phyloP scores from a whole-genome alignment of 2,797 vertebrate species.

The Bradypodion ventrale region DNA sequence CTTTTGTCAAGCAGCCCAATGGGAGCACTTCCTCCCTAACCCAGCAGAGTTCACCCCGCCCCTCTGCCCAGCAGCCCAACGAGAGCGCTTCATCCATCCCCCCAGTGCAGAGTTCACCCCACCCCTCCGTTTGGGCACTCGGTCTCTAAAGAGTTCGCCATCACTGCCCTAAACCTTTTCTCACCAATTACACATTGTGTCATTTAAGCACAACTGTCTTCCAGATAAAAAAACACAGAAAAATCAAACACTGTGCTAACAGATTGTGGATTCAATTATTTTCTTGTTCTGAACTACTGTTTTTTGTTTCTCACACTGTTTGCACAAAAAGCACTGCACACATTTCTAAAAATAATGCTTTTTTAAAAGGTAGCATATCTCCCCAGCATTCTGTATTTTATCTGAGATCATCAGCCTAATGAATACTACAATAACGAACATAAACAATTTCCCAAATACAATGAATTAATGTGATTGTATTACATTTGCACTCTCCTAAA shows the following conservation, averaged over 20 bases:
- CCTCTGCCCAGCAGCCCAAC: too few relatives aligned
- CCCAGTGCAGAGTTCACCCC: too few relatives aligned
- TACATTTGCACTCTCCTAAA: background rate
- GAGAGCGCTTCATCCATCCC: too few relatives aligned
- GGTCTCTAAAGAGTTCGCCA: too few relatives aligned
- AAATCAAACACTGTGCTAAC: background rate
- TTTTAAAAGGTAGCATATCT: background rate
- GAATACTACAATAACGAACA: background rate
- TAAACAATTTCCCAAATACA: conserved; percentile 29
- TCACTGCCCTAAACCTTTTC: too few relatives aligned
- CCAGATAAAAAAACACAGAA: background rate
- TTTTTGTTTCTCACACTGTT: background rate
- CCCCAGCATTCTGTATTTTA: background rate
- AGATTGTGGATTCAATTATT: background rate
- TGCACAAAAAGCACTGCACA: background rate
- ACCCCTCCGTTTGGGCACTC: too few relatives aligned
- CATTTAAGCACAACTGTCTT: background rate
- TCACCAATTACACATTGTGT: background rate
- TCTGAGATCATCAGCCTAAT: background rate
- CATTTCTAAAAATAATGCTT: background rate
- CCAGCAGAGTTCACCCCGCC: too few relatives aligned
- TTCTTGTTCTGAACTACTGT: conserved; percentile 1
- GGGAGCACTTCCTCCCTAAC: too few relatives aligned
- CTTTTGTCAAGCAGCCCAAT: too few relatives aligned
- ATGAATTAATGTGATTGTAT: background rate